Evolutionary conservation across 2,888 invertebrate species (phyloP).

Genomic region (Nephrocerus scutellatus): DNA sequence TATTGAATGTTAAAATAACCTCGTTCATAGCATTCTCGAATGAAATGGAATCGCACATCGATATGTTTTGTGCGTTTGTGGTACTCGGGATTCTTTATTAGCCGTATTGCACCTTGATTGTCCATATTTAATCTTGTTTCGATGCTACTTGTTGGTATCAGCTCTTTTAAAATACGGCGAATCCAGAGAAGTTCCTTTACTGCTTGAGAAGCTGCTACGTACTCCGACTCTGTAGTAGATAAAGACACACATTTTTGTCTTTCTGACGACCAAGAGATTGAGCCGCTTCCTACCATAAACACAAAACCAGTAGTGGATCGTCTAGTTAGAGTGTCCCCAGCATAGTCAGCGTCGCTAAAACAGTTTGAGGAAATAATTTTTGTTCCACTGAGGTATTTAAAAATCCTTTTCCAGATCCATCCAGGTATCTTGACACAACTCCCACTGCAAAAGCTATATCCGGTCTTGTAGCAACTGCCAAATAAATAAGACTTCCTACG

Average conservation of each 20-base stretch:
- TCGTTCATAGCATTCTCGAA: constrained; percentile 14
- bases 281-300: constrained; percentile 7
- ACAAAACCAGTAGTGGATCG: constrained; percentile 16
- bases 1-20: constrained; percentile 10
- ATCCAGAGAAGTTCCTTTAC: constrained; percentile 16
- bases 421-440: constrained; percentile 12
- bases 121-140: constrained; percentile 7
- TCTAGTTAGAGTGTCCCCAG: constrained; percentile 15
- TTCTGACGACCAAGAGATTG: constrained; percentile 11
- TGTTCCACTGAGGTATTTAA: too few relatives aligned
- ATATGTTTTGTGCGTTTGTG: constrained; percentile 28
- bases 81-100: constrained; percentile 26
- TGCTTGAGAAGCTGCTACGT: constrained; percentile 13
- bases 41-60: constrained; percentile 17
- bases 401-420: too few relatives aligned
- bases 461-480: constrained; percentile 21
- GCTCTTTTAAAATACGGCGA: constrained; percentile 1
- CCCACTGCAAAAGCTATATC: constrained; percentile 21
- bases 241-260: constrained; percentile 13
- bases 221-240: constrained; percentile 16
- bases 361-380: too few relatives aligned
- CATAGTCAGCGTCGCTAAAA: constrained; percentile 19
- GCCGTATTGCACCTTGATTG: constrained; percentile 15
- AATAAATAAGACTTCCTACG: constrained; percentile 22
- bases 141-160: too few relatives aligned